A percentile compares a stretch with the other conserved stretches of the same genome.
These are phyloP conservation scores for Tadarida brasiliensis DNA, from an alignment of 2,797 vertebrate genomes.

Conservation along the genomic window DNA sequence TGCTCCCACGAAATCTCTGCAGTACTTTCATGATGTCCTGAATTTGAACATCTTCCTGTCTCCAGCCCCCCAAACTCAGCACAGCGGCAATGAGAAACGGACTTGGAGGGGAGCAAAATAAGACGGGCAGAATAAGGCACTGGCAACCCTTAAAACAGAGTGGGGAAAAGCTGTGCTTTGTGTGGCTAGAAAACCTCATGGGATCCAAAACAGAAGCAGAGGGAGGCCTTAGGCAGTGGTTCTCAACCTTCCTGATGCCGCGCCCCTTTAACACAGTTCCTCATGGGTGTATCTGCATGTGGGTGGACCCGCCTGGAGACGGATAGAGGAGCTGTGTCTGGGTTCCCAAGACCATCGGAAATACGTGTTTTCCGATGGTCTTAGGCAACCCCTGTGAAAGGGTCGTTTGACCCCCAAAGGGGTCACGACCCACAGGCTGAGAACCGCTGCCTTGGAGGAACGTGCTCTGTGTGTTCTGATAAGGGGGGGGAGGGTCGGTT, in stretches of 20 bases:
- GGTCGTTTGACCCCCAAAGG: too few species aligned
- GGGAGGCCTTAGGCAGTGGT: too few species aligned
- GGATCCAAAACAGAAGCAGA: not conserved
- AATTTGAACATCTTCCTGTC: not conserved
- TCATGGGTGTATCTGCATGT: too few species aligned
- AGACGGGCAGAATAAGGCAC: not conserved
- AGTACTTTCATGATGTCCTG: not conserved
- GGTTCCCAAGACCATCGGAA: too few species aligned
- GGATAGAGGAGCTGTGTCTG: too few species aligned
- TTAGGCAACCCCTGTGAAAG: too few species aligned
- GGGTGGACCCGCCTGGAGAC: too few species aligned
- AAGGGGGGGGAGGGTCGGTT: not conserved
- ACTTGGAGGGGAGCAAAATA: not conserved
- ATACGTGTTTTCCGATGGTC: too few species aligned
- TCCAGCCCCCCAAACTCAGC: not conserved
- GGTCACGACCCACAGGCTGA: too few species aligned
- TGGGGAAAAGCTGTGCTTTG: not conserved
- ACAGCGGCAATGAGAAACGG: not conserved
- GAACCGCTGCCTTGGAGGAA: too few species aligned
- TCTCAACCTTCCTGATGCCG: too few species aligned
- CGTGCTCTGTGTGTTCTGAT: not conserved
- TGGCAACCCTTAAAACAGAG: not conserved
- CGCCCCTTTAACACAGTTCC: too few species aligned
- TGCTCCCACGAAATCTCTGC: not conserved
- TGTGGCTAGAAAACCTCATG: not conserved